Percentiles rank a stretch among this genome's conserved stretches.
Conservation (phyloP, 2,113 vertebrate species). For the Oryzias curvinotus region DNA sequence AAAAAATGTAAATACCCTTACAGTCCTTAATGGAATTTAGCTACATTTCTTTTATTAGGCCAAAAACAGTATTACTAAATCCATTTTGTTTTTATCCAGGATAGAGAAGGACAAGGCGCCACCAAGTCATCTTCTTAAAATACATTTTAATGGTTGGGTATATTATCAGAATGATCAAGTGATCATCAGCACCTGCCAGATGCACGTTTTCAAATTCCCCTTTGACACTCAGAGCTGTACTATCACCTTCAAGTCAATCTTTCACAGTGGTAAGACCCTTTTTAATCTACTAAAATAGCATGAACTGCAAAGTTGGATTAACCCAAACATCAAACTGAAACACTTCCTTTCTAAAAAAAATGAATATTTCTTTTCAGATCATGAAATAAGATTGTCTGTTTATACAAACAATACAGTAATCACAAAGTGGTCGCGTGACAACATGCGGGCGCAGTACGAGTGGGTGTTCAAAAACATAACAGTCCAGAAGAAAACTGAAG, state of each 20-base stretch:
- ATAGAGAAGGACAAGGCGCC: constrained; percentile 51
- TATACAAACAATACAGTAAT: constrained; percentile 5
- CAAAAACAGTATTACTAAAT: no score
- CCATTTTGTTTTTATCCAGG: constrained; percentile 31
- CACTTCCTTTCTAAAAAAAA: not conserved
- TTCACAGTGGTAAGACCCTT: constrained; percentile 43
- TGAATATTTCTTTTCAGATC: constrained; percentile 22
- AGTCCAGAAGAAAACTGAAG: not conserved
- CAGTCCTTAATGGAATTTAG: no score
- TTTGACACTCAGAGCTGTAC: constrained; percentile 67
- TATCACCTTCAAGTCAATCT: constrained; percentile 56
- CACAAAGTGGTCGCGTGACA: constrained; percentile 6
- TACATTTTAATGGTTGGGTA: not conserved
- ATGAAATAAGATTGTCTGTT: constrained; percentile 13
- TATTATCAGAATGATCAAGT: constrained; percentile 27
- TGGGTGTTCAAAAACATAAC: constrained; percentile 61
- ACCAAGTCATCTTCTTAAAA: constrained; percentile 36
- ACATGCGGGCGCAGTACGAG: constrained; percentile 56
- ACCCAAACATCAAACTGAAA: no score
- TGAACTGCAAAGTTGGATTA: no score
- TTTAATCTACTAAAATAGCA: not conserved
- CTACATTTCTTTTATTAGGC: no score
- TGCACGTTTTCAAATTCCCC: constrained; percentile 65
- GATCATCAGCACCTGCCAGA: constrained; percentile 61
- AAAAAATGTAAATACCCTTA: no score